phyloP scores from a whole-genome alignment of 2,113 vertebrate genomes.

The Formicarius rufipectus region DNA sequence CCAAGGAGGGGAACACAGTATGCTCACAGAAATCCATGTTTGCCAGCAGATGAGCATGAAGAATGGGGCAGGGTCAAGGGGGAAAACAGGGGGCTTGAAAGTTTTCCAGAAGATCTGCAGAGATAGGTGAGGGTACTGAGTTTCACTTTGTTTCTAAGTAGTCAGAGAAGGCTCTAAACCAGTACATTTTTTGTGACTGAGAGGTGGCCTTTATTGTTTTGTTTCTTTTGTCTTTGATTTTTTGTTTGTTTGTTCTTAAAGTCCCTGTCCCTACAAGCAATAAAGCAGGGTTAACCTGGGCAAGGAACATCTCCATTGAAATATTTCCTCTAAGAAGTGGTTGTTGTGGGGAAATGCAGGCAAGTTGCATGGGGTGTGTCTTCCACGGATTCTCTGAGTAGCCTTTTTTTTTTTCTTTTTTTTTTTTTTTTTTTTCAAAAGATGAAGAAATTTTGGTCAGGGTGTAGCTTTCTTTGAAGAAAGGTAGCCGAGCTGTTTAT shows the following conservation, averaged over 20 bases:
- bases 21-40: background rate
- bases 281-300: background rate
- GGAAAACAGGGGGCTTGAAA: accelerated
- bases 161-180: background rate
- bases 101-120: background rate
- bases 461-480: background rate
- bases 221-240: no score
- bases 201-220: background rate
- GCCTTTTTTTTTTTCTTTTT: no score
- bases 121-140: background rate
- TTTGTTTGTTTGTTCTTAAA: background rate
- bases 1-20: background rate
- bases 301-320: background rate
- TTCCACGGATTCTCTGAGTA: background rate
- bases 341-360: background rate
- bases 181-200: background rate
- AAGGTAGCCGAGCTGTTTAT: background rate
- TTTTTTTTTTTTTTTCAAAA: background rate
- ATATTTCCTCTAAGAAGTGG: background rate
- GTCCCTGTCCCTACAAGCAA: background rate
- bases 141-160: background rate
- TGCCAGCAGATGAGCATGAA: background rate
- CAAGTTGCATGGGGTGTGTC: background rate
- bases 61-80: background rate
- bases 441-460: background rate